These are phyloP conservation scores for Troides oblongomaculatus DNA, from an alignment of 2,888 invertebrate genomes.

Conservation along the genomic window DNA sequence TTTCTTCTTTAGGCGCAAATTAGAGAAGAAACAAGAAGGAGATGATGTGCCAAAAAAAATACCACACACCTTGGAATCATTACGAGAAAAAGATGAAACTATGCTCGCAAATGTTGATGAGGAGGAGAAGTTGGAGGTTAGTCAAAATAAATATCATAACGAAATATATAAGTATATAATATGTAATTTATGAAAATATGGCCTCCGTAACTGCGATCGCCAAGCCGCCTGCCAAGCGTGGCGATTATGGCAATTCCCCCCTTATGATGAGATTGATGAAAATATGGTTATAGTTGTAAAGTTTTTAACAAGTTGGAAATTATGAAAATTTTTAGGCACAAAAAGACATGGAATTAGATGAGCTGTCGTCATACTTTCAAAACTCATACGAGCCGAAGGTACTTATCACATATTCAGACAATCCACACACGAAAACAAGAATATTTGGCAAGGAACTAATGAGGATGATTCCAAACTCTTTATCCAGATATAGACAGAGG, in stretches of 20 bases:
- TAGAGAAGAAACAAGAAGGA: constrained; percentile 73
- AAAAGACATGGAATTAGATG: constrained; percentile 89
- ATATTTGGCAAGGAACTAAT: constrained; percentile 95
- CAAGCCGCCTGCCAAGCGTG: too few relatives aligned
- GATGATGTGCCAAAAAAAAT: constrained; percentile 72
- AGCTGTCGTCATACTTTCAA: constrained; percentile 92
- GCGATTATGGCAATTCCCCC: too few relatives aligned
- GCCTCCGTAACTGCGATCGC: too few relatives aligned
- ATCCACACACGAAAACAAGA: constrained; percentile 92
- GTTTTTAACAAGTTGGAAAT: too few relatives aligned
- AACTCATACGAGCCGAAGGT: constrained; percentile 95
- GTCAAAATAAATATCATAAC: constrained; percentile 29
- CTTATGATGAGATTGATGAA: too few relatives aligned
- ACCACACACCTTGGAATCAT: constrained; percentile 96
- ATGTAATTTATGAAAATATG: too few relatives aligned
- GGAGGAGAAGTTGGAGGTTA: constrained; percentile 87
- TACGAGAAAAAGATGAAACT: constrained; percentile 95
- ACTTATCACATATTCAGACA: constrained; percentile 96
- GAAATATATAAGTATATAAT: too few relatives aligned
- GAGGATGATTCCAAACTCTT: constrained; percentile 95
- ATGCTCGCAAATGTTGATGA: constrained; percentile 87
- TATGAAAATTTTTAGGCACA: constrained; percentile 60
- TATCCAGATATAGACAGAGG: constrained; percentile 88
- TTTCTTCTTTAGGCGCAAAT: constrained; percentile 58
- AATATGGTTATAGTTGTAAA: too few relatives aligned